Evolutionary conservation across 2,113 vertebrate genomes (phyloP), one percentile per base, ranked within the genome.

Genomic region (Hippolais icterina): DNA sequence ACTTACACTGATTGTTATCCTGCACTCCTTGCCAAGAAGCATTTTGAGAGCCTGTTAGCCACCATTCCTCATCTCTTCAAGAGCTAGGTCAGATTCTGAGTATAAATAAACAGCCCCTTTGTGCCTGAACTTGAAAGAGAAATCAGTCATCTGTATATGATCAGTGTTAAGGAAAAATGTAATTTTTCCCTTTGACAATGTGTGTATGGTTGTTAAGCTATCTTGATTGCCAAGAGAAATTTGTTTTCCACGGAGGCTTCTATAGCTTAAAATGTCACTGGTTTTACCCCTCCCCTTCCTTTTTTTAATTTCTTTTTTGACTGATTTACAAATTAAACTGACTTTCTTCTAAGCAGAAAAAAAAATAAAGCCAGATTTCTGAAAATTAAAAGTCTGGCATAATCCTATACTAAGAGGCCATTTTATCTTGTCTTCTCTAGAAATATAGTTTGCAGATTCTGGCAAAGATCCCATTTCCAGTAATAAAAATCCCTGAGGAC

Each of bases 221-320:
- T 97, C 96, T 97, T 97, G 97, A 98, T 98, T 97, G 97, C 97
- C 94, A 97, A 97, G 83, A 97, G 75, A 97, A 97, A 97, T 97
- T 94, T 97, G 94, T 96, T 97, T 96, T 95, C 91, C 90, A 74
- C 7, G 2, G 80, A 93, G 88, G 59, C n/a, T 97, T 96, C 91
- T 91, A 86, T 54, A 96, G 89, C 79, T 97, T 96, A 83, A 97
- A 94, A 95, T 94, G 86, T 96, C 95, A 97, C 64, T 57, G 85
- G 39, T 60, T 88, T 72, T 61, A 59, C 46, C 47, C 19, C 15
- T n/a, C 22, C 11, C 16, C 15, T 64, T 41, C 31, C 19, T 23
- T 16, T 29, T 63, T 42, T 10, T 9, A 44, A 49, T 68, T 85
- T 46, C 20, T 77, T 95, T 97, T 97, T 91, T 81, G 95, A 87